These are phyloP conservation scores for Imbricaverruca yamaguchii DNA, from an alignment of 2,888 invertebrate genomes.

Conservation along the genomic window DNA sequence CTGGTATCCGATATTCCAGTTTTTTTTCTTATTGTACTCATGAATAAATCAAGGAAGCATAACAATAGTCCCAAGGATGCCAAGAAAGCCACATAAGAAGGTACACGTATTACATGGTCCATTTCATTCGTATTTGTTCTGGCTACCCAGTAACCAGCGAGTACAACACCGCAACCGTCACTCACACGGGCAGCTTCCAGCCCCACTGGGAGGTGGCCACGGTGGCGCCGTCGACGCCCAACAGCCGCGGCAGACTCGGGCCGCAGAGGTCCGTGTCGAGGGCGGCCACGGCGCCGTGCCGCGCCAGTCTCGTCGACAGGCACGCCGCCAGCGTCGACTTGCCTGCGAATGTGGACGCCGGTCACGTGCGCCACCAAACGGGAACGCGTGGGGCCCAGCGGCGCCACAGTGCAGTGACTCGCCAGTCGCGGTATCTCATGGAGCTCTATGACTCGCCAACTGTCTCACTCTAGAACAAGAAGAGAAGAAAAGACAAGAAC, in stretches of 20 bases:
- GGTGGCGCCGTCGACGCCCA: slow-evolving; percentile 81
- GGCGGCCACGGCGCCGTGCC: slow-evolving; percentile 25
- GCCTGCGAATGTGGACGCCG: slow-evolving; percentile 39
- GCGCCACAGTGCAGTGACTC: not conserved
- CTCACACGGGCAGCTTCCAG: slow-evolving; percentile 64
- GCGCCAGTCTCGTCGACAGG: slow-evolving; percentile 67
- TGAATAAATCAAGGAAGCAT: no score
- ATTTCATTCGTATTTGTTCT: no score
- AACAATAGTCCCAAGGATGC: no score
- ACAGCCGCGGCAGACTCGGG: slow-evolving; percentile 88
- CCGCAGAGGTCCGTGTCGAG: slow-evolving; percentile 95
- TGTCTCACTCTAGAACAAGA: no score
- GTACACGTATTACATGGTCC: no score
- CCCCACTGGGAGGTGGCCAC: slow-evolving; percentile 94
- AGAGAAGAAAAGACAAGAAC: not conserved
- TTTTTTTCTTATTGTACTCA: no score
- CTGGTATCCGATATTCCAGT: no score
- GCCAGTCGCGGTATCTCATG: not conserved
- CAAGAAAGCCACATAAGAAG: no score
- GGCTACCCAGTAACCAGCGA: no score
- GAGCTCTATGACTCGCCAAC: no score
- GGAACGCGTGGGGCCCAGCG: not conserved
- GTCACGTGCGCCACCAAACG: not conserved
- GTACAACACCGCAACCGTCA: not conserved
- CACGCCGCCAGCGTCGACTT: slow-evolving; percentile 88